Conservation (phyloP, 2,888 invertebrate species). For the Lordiphosa andalusiaca region DNA sequence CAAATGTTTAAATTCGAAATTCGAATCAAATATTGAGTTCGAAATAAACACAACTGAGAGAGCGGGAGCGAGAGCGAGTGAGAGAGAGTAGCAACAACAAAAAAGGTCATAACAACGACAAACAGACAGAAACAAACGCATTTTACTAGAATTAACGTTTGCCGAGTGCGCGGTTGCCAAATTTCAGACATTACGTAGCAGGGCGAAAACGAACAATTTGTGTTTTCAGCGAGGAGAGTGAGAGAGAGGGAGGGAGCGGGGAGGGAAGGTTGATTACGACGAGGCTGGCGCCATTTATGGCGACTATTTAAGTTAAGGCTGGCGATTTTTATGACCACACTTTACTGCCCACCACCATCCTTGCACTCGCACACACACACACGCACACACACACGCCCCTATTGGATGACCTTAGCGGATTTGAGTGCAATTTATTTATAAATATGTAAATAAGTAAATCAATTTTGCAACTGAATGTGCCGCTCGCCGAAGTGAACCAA, state of each 20-base stretch:
- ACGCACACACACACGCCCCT: conserved; percentile 12
- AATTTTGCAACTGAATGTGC: conserved; percentile 27
- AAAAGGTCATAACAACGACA: conserved; percentile 48
- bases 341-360: conserved; percentile 16
- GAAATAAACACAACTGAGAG: conserved; percentile 35
- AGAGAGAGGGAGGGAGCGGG: no score
- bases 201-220: conserved; percentile 51
- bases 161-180: conserved; percentile 53
- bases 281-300: conserved; percentile 65
- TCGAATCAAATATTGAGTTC: conserved; percentile 71
- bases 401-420: conserved; percentile 34
- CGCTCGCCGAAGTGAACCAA: conserved; percentile 6
- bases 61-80: conserved; percentile 13
- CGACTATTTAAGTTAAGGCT: conserved; percentile 54
- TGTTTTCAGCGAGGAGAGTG: conserved; percentile 4
- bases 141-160: conserved; percentile 54
- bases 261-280: not conserved
- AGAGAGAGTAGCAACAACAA: conserved; percentile 50
- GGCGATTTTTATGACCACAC: conserved; percentile 22
- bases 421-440: conserved; percentile 40
- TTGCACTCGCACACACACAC: conserved; percentile 22
- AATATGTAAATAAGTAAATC: conserved; percentile 34
- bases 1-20: conserved; percentile 56
- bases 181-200: conserved; percentile 61
- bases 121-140: conserved; percentile 35